Base-by-base conservation (phyloP, 2,113 vertebrate genomes). In the Monopterus albus region DNA sequence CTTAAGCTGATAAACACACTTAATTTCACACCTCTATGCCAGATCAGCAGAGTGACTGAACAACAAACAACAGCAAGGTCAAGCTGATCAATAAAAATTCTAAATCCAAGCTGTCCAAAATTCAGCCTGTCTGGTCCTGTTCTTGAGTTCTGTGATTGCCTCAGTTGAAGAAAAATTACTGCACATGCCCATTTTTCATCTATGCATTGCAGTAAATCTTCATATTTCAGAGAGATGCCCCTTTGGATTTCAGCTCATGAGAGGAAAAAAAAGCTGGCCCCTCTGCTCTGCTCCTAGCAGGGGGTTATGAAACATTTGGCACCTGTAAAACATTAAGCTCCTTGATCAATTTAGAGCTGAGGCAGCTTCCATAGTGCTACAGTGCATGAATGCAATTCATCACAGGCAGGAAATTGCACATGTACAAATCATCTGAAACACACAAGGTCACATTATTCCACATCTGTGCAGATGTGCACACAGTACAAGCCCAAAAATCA, bases 231-330 rank as follows among this genome's bases (percentile, higher is more conserved):
- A 15, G 36, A 2, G 60, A 76, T 42, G 33, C 33, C 63, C 40
- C 23, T 72, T 39, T 69, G 71, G 46, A 60, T 70, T 77, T 73
- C 17, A 55, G 62, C 31, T 66, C 49, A 23, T 43, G 3, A 26
- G 35, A 73, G 45, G n/a, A n/a, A n/a, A 58, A 56, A 76, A 63
- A 65, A 53, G 2, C 31, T 51, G 33, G 40, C 72, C 14, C 28
- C 26, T 62, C 50, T 10, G 69, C 63, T 18, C 57, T 39, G 28
- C 64, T 31, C 70, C 40, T 42, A 53, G 45, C 40, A 45, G 36
- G 51, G 50, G 47, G 21, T 47, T 51, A 64, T 82, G 47, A 84
- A 82, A 76, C 46, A 64, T 83, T 82, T 58, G 85, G 70, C 47
- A 87, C 73, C 51, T 76, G 72, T 82, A 23, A 84, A 62, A 68